Conservation (phyloP, 2,888 invertebrate species). For the Himalopsyche tibetana region DNA sequence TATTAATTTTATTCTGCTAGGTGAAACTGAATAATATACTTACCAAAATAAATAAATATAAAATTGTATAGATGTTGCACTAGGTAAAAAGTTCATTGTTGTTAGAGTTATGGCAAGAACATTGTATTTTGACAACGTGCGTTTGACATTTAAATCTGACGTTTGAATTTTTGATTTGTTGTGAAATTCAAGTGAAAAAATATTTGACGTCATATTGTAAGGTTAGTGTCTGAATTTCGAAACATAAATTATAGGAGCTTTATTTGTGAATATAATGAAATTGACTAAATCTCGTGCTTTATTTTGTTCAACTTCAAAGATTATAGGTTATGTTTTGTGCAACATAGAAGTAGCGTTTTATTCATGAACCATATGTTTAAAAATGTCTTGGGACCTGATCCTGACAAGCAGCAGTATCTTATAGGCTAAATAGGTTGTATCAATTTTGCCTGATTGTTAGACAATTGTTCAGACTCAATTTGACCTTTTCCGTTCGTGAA, state of each 20-base stretch:
- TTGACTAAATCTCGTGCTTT: not conserved
- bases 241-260: not conserved
- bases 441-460: too few species aligned
- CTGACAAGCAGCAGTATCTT: too few species aligned
- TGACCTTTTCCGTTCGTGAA: too few species aligned
- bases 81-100: too few species aligned
- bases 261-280: not conserved
- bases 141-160: conserved; percentile 34
- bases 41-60: too few species aligned
- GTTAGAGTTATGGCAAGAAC: not conserved
- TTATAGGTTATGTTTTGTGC: not conserved
- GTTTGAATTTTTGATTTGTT: not conserved
- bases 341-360: not conserved
- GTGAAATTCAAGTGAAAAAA: not conserved
- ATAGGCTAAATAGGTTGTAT: too few species aligned
- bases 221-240: not conserved
- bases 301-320: not conserved
- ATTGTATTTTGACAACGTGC: conserved; percentile 10
- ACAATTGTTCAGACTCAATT: too few species aligned
- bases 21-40: too few species aligned
- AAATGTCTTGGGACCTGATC: too few species aligned
- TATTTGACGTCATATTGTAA: not conserved
- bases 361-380: not conserved
- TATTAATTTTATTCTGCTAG: too few species aligned
- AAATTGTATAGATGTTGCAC: too few species aligned